phyloP scores from a whole-genome alignment of 2,797 vertebrate genomes.

The Hypotaenidia philippensis region DNA sequence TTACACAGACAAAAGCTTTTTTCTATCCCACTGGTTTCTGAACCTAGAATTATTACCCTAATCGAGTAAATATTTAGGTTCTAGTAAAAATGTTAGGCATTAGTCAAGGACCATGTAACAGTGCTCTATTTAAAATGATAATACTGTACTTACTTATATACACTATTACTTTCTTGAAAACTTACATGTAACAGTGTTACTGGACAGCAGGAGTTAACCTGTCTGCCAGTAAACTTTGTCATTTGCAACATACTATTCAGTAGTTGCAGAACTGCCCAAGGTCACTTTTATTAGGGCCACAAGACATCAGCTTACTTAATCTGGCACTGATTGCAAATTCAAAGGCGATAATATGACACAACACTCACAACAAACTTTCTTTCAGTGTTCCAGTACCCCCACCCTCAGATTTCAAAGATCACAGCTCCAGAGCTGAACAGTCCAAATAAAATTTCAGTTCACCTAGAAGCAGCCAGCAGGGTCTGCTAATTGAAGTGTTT shows the following conservation, averaged over 20 bases:
- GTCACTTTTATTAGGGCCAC: constrained; percentile 47
- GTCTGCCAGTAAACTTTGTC: constrained; percentile 29
- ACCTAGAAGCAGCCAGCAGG: neutral
- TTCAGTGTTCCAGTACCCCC: neutral
- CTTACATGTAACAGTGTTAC: neutral
- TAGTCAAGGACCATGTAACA: neutral
- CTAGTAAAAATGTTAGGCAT: neutral
- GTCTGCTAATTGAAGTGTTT: neutral
- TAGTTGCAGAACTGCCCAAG: constrained; percentile 58
- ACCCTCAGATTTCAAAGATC: neutral
- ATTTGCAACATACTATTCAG: constrained; percentile 3
- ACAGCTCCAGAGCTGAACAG: neutral
- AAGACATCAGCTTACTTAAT: constrained; percentile 43
- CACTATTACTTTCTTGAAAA: neutral
- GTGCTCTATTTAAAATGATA: neutral
- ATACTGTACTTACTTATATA: neutral
- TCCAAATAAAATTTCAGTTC: neutral
- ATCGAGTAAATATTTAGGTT: neutral
- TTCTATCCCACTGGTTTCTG: neutral
- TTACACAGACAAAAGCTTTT: neutral
- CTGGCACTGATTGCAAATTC: constrained; percentile 55
- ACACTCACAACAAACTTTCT: neutral
- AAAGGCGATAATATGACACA: constrained; percentile 47
- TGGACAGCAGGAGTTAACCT: constrained; percentile 41
- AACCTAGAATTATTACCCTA: neutral